Base-by-base conservation (phyloP, 2,888 invertebrate species). In the Agelastica alni region DNA sequence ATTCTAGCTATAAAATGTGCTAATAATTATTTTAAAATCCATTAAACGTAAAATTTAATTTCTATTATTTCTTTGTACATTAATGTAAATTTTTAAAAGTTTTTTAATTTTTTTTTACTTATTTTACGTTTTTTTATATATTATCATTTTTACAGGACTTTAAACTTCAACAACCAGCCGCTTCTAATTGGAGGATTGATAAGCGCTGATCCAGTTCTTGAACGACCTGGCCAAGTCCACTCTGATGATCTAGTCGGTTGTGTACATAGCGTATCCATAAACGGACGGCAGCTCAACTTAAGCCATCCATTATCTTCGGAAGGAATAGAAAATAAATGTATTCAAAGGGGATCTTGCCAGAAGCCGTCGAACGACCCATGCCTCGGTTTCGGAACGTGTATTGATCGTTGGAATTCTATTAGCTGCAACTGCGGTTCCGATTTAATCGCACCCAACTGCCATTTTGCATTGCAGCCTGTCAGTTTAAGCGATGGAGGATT, bases 181-280 rank as follows among this genome's bases (percentile, higher is more conserved):
- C 77, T 96, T 53, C 82, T 90, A 37, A 82, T 96, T 60, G 96
- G 96, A 14, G 96, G 96, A 4, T 79, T 96, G 26, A 81, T 85
- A 37, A 87, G 87, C 62, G 91, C 94, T 0, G 92, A 93, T 76
- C 91, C 93, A 9, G 86, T 95, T 0, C 77, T 95, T 17, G 93
- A 94, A 73, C 83, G 94, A 36, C 92, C 92, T 0, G 93, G 93
- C 0, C 95, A 96, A 77, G 85, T 96, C 30, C 89, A 89, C 68
- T 88, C 94, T 0, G 95, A 96, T 71, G 96, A 96, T 73, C 86
- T 97, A 56, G 88, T 96, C 10, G 97, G 97, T 3, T 97, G 97
- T 71, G 85, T 96, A 62, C 93, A 95, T 70, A 93, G 93, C 63
- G 88, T 96, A 1, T 85, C 89, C 0, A 85, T 96, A 47, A 95